A percentile compares a stretch with the other conserved stretches of the same genome.
Evolutionary conservation across 2,797 vertebrate genomes (phyloP).

Genomic region (Pangasius djambal): DNA sequence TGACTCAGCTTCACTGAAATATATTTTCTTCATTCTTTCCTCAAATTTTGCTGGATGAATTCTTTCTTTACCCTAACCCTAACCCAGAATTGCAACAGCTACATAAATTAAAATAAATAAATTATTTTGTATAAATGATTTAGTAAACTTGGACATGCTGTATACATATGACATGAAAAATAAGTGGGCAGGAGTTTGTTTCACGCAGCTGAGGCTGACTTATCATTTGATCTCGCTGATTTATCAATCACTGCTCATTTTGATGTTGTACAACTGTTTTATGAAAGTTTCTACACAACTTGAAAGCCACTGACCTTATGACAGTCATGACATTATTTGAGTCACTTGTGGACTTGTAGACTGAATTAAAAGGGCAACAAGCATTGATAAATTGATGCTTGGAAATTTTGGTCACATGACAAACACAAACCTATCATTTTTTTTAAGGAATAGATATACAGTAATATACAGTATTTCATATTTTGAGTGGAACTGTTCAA

Average conservation of each 20-base stretch:
- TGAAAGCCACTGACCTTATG: background rate
- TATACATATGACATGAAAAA: background rate
- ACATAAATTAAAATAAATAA: no score
- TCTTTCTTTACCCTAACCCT: no score
- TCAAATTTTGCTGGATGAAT: no score
- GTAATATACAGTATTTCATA: background rate
- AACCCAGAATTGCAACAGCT: no score
- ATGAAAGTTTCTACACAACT: no score
- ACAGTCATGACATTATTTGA: background rate
- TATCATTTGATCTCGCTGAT: background rate
- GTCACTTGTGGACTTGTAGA: background rate
- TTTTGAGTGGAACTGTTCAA: background rate
- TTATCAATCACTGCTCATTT: background rate
- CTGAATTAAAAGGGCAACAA: background rate
- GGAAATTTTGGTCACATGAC: background rate
- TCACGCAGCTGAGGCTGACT: no score
- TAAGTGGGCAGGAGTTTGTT: background rate
- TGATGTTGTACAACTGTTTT: background rate
- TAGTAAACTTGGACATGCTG: no score
- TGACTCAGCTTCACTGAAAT: background rate
- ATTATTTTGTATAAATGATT: no score
- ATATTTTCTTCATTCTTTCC: background rate
- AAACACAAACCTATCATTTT: background rate
- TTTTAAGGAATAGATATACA: background rate
- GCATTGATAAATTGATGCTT: background rate